Evolutionary conservation across 2,888 invertebrate genomes (phyloP).

Genomic region (Linyphia triangularis): DNA sequence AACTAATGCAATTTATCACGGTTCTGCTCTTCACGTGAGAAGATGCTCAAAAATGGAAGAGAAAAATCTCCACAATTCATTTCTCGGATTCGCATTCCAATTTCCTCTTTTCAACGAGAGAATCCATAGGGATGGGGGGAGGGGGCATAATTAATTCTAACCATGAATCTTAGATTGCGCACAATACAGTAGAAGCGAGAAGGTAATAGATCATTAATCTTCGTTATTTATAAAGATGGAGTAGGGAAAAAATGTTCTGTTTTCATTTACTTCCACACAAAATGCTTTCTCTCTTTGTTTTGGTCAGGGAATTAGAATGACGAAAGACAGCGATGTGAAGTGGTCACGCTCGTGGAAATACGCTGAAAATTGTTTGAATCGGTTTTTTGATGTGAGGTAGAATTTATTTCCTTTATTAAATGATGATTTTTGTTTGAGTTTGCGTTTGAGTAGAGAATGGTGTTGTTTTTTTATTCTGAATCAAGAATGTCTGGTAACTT

Average conservation of each 20-base stretch:
- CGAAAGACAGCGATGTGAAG: not conserved
- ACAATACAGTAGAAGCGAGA: not conserved
- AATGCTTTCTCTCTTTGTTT: not conserved
- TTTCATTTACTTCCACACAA: constrained; percentile 25
- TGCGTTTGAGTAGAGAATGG: no score
- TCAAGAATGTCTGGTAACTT: no score
- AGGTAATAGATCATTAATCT: constrained; percentile 46
- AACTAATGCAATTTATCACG: not conserved
- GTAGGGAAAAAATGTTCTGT: constrained; percentile 11
- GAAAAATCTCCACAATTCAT: constrained; percentile 39
- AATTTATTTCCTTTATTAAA: no score
- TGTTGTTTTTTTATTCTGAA: no score
- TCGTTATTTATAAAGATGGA: constrained; percentile 21
- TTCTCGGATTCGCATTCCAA: constrained; percentile 2
- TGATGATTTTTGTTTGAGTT: no score
- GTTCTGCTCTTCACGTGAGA: not conserved
- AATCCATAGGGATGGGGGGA: not conserved
- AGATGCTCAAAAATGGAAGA: constrained; percentile 16
- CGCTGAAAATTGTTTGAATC: not conserved
- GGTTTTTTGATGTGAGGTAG: not conserved
- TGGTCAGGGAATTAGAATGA: not conserved
- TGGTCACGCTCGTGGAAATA: not conserved
- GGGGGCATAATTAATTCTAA: constrained; percentile 38
- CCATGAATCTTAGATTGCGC: constrained; percentile 41
- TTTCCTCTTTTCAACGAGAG: not conserved